phyloP scores from a whole-genome alignment of 1,140 invertebrate genomes.

The Rhopalosiphum maidis region DNA sequence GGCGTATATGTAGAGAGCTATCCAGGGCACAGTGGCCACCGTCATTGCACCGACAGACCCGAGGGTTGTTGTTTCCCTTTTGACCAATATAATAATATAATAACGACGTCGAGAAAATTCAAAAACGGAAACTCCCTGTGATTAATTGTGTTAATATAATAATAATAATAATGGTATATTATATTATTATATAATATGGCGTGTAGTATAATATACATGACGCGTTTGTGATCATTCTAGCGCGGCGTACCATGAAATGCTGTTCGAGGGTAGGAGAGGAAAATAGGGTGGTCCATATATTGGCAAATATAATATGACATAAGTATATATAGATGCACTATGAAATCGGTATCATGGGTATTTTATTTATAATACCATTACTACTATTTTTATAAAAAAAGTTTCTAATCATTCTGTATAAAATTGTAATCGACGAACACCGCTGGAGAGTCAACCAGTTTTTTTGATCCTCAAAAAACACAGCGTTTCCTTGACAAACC shows the following conservation, averaged over 20 bases:
- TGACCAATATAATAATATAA: not conserved
- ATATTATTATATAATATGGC: not conserved
- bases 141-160: constrained; percentile 43
- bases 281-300: not conserved
- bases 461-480: not conserved
- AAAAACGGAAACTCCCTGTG: constrained; percentile 21
- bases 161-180: constrained; percentile 31
- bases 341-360: not conserved
- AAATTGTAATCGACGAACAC: not conserved
- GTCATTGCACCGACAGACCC: not conserved
- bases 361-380: not conserved
- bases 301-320: not conserved
- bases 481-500: fast-evolving
- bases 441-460: not conserved
- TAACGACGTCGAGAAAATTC: constrained; percentile 32
- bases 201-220: not conserved
- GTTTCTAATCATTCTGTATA: not conserved
- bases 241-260: constrained; percentile 15
- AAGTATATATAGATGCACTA: not conserved
- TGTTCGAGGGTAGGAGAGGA: not conserved
- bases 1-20: not conserved
- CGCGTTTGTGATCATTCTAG: not conserved
- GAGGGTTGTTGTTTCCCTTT: constrained; percentile 21
- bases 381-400: not conserved
- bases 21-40: not conserved